Base-by-base conservation (phyloP, 2,113 vertebrate genomes). In the Xiphophorus hellerii region DNA sequence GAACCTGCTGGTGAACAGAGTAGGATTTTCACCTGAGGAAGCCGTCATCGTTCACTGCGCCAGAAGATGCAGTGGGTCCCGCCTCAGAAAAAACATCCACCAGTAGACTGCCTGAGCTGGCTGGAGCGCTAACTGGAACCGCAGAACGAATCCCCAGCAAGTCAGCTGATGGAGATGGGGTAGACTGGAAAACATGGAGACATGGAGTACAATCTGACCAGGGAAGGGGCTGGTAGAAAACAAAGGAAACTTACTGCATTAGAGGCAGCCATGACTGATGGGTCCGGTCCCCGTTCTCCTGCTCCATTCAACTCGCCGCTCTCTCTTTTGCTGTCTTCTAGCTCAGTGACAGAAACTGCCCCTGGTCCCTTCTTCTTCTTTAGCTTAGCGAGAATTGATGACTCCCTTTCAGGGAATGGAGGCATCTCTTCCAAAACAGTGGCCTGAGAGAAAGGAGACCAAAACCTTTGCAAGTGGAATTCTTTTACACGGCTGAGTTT, bases 381-480 rank as follows among this genome's bases (percentile, higher is more conserved):
- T 80, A 98, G 92, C 71, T 98, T 98, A 25, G 97, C 96, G 84
- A 98, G 88, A 83, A 98, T 98, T 60, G 96, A 97, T 0, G 97
- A 98, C 90, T 97, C 97, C 0, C 97, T 94, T 88, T 98, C 96
- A 0, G 97, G 97, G 89, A 97, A 98, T 0, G 97, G 97, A 0
- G 97, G 97, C 97, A 98, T 98, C 91, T 97, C 97, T 84, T 98
- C 97, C 83, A 98, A 90, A 22, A 98, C 97, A 0, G 97, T 98
- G 51, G 97, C 97, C 97, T 98, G 84, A 20, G 29, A 12, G 0
- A 5, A 35, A 31, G 74, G 3, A 22, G 17, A 62, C n/a, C 30
- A 37, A 14, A 39, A 44, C 37, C 15, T n/a, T 11, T 58, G 51
- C 20, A n/a, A 58, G 51, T 58, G 51, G 10, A n/a, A 62, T 14